phyloP scores from a whole-genome alignment of 2,113 vertebrate species.

The Antigone vipio region DNA sequence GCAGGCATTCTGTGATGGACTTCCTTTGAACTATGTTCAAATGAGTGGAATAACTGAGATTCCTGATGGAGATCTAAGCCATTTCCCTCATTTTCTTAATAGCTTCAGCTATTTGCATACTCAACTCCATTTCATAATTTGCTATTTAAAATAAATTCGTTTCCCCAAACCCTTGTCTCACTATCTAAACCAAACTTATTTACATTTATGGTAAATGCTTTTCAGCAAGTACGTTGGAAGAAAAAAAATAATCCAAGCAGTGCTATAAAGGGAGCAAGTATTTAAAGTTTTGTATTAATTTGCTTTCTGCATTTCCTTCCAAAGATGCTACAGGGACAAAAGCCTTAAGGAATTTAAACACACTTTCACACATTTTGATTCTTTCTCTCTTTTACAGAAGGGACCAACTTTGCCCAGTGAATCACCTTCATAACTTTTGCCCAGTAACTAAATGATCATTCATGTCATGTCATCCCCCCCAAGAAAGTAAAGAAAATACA shows the following conservation, averaged over 20 bases:
- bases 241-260: not conserved
- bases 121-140: constrained; percentile 2
- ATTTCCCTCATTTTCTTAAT: constrained; percentile 36
- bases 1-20: constrained; percentile 36
- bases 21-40: constrained; percentile 38
- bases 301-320: constrained; percentile 43
- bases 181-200: constrained; percentile 19
- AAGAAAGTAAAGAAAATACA: constrained; percentile 65
- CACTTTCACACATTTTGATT: not conserved
- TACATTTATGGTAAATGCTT: constrained; percentile 32
- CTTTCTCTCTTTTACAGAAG: not conserved
- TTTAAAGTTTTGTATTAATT: constrained; percentile 29
- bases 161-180: not conserved
- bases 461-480: not conserved
- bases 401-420: not conserved
- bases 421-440: not conserved
- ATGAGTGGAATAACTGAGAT: not conserved
- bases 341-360: constrained; percentile 37
- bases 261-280: constrained; percentile 23
- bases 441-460: not conserved
- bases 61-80: constrained; percentile 29
- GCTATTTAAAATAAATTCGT: constrained; percentile 30
- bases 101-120: constrained; percentile 3
- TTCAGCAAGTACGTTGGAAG: not conserved
- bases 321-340: constrained; percentile 40